Conservation (phyloP, 30 jellyfish, hydroid and myxozoan species). For the Chrysaora quinquecirrha region DNA sequence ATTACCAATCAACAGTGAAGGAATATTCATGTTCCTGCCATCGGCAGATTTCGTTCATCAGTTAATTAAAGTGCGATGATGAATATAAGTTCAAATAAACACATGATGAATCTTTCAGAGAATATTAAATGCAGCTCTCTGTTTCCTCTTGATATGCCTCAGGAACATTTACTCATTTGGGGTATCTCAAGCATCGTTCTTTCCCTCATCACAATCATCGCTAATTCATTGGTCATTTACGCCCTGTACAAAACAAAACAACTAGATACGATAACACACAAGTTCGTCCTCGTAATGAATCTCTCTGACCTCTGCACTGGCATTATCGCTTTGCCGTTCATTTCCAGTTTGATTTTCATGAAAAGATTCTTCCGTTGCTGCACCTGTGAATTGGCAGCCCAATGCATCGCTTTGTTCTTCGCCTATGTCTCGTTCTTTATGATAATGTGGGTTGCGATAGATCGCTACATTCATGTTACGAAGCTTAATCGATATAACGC, state of each 20-base stretch:
- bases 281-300: constrained; percentile 35
- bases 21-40: too few species aligned
- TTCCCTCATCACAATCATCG: constrained; percentile 1
- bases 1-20: too few species aligned
- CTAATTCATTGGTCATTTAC: constrained; percentile 35
- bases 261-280: constrained; percentile 15
- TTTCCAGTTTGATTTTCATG: not conserved
- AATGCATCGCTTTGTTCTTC: constrained; percentile 14
- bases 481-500: constrained; percentile 21
- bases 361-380: constrained; percentile 42
- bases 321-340: constrained; percentile 15
- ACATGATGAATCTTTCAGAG: too few species aligned
- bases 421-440: constrained; percentile 54
- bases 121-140: too few species aligned
- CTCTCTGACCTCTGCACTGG: constrained; percentile 42
- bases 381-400: constrained; percentile 19
- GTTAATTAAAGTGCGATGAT: too few species aligned
- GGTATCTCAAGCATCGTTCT: not conserved
- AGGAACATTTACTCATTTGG: not conserved
- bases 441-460: constrained; percentile 37
- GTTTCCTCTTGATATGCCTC: constrained; percentile 52
- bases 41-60: too few species aligned
- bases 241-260: constrained; percentile 31
- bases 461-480: constrained; percentile 54
- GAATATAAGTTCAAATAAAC: too few species aligned